Evolutionary conservation across 1,140 invertebrate species (phyloP).

Genomic region (Lysiphlebus fabarum): DNA sequence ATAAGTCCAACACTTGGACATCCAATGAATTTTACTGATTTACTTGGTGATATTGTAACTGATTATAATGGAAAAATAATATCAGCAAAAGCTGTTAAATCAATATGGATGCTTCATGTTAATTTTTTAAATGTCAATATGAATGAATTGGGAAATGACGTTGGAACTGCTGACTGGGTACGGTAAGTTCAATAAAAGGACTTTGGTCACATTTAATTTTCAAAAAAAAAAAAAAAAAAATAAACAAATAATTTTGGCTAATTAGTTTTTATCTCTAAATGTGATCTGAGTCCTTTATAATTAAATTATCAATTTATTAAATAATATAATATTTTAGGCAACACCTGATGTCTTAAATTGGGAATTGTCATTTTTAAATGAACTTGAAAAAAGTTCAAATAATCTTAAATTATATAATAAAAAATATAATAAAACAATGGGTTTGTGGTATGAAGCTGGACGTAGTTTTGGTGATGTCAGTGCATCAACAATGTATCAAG

Average conservation of each 20-base stretch:
- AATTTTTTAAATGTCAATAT: conserved; percentile 66
- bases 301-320: conserved; percentile 19
- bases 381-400: conserved; percentile 48
- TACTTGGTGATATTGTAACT: conserved; percentile 61
- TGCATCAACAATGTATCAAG: conserved; percentile 66
- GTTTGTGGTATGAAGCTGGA: conserved; percentile 63
- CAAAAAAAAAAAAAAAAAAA: background rate
- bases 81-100: conserved; percentile 61
- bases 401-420: conserved; percentile 25
- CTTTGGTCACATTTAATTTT: conserved; percentile 16
- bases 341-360: conserved; percentile 62
- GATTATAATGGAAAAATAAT: conserved; percentile 64
- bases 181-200: conserved; percentile 36
- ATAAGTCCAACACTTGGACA: conserved; percentile 65
- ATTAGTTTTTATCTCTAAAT: background rate
- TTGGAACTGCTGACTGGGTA: conserved; percentile 73
- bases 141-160: conserved; percentile 64
- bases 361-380: conserved; percentile 63
- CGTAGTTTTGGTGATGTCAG: conserved; percentile 74
- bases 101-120: conserved; percentile 64
- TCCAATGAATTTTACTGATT: conserved; percentile 61
- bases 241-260: background rate
- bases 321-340: conserved; percentile 43
- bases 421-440: conserved; percentile 37
- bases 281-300: background rate